phyloP scores from a whole-genome alignment of 30 jellyfish, hydroid and myxozoan genomes.

The Hydra vulgaris region DNA sequence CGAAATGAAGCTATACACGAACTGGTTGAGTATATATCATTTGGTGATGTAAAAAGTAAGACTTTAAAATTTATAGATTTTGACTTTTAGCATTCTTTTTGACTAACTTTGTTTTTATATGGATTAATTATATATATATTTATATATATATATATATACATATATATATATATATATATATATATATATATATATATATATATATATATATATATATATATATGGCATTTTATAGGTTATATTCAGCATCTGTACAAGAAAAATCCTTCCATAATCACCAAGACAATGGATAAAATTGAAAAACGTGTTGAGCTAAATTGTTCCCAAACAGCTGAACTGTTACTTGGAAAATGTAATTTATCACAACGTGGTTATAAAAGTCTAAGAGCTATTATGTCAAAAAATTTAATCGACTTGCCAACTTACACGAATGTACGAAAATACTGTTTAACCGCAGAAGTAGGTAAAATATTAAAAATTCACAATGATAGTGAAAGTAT shows the following conservation, averaged over 20 bases:
- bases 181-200: no score
- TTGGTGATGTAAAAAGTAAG: constrained; percentile 15
- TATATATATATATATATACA: no score
- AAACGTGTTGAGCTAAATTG: background rate
- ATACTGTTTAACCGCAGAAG: constrained; percentile 2
- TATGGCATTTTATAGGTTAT: background rate
- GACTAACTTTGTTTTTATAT: background rate
- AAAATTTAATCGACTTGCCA: constrained; percentile 6
- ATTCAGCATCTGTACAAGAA: background rate
- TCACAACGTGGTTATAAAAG: constrained; percentile 18
- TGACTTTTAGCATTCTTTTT: background rate
- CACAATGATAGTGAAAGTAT: background rate
- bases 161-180: no score
- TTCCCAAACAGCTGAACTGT: constrained; percentile 21
- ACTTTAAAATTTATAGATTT: background rate
- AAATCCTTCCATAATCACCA: background rate
- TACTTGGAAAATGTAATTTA: constrained; percentile 17
- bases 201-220: background rate
- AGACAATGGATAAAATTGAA: background rate
- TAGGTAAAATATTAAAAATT: background rate
- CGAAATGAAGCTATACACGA: constrained; percentile 4
- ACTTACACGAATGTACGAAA: constrained; percentile 2
- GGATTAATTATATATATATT: background rate
- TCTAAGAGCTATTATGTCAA: constrained; percentile 6
- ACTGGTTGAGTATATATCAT: background rate